These are phyloP conservation scores for Tribolium freemani DNA, from an alignment of 2,888 invertebrate species.

Conservation along the genomic window DNA sequence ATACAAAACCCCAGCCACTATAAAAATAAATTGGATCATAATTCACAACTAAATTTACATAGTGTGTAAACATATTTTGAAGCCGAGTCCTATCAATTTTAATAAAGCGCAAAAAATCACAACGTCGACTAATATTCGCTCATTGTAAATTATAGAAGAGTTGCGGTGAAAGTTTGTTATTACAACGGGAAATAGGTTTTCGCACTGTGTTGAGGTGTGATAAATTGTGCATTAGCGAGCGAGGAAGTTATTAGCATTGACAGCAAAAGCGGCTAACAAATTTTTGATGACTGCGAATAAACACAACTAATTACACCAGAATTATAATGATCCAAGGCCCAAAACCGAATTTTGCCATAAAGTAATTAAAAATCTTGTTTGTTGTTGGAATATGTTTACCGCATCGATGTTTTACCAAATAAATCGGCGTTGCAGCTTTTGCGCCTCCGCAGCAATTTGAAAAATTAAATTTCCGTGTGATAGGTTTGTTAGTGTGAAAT, in stretches of 20 bases:
- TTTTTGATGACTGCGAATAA: background rate
- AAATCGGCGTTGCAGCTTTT: background rate
- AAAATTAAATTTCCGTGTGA: background rate
- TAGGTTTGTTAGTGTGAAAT: background rate
- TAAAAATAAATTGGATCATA: background rate
- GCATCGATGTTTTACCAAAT: no score
- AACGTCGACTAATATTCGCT: slow-evolving; percentile 3
- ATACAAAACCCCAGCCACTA: no score
- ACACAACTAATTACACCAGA: background rate
- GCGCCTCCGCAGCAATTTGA: background rate
- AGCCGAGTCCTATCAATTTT: no score
- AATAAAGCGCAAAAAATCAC: background rate
- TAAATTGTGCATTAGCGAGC: slow-evolving; percentile 8
- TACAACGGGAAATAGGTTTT: slow-evolving; percentile 10
- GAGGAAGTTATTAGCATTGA: background rate
- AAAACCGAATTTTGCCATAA: no score
- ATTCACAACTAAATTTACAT: background rate
- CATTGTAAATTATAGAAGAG: slow-evolving; percentile 10
- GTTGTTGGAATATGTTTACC: no score
- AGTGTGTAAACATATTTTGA: no score
- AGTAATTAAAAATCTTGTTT: no score
- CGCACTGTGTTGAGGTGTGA: background rate
- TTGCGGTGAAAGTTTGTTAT: slow-evolving; percentile 1
- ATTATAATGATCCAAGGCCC: background rate
- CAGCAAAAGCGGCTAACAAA: background rate